These are phyloP conservation scores for Eueremaeus valkanovi DNA, from an alignment of 2,888 invertebrate species.

Conservation along the genomic window DNA sequence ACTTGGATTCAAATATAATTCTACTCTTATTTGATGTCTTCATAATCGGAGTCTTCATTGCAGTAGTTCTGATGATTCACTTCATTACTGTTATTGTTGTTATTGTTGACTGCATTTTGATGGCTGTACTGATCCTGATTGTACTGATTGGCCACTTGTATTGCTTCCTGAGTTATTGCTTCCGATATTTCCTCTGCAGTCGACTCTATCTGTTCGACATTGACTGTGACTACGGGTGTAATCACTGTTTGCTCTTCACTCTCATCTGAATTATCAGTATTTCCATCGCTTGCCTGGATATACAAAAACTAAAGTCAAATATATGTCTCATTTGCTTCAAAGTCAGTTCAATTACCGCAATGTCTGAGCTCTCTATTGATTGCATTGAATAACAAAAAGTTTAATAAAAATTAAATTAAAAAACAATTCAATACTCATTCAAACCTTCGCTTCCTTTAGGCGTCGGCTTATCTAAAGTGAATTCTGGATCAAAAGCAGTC, in stretches of 20 bases:
- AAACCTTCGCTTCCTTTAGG: constrained; percentile 7
- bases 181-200: constrained; percentile 27
- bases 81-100: not conserved
- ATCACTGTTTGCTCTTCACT: not conserved
- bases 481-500: constrained; percentile 16
- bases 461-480: constrained; percentile 19
- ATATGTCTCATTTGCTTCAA: not conserved
- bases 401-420: not conserved
- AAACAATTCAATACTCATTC: not conserved
- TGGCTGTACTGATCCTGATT: constrained; percentile 23
- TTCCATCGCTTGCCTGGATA: not conserved
- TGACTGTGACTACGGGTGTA: not conserved
- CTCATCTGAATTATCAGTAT: not conserved
- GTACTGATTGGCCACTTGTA: constrained; percentile 17
- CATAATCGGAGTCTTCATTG: constrained; percentile 34
- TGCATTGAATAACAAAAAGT: not conserved
- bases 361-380: not conserved
- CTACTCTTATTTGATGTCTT: constrained; percentile 9
- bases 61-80: not conserved
- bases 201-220: constrained; percentile 1
- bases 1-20: not conserved
- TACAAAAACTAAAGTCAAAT: too few species aligned
- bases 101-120: not conserved
- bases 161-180: constrained; percentile 31
- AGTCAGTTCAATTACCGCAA: not conserved